These are phyloP conservation scores for Malurus leucopterus DNA, from an alignment of 2,797 vertebrate genomes.

Conservation along the genomic window DNA sequence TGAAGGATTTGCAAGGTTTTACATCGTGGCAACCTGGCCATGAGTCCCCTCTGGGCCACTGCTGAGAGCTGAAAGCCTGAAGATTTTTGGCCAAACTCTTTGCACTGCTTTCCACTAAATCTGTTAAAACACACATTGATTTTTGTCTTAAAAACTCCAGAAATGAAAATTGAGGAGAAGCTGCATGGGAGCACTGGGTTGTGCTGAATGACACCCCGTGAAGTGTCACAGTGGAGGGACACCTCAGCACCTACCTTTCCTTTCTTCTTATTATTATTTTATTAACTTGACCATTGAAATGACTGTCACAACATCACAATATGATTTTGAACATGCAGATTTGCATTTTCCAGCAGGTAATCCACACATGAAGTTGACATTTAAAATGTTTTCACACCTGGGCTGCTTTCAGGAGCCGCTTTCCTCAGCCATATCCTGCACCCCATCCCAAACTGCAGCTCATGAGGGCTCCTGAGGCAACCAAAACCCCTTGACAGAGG, in stretches of 20 bases:
- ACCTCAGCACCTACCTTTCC: neutral
- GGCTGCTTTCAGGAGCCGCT: neutral
- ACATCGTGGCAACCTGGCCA: rapidly evolving
- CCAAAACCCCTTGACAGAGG: neutral
- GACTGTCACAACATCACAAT: too few relatives aligned
- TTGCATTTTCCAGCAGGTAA: neutral
- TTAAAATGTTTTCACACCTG: neutral
- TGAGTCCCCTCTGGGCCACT: neutral
- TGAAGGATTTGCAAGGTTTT: neutral
- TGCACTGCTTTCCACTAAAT: neutral
- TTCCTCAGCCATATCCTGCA: neutral
- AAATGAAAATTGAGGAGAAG: neutral
- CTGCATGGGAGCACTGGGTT: rapidly evolving
- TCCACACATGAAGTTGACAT: rapidly evolving
- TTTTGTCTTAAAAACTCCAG: neutral
- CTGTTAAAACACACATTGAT: neutral
- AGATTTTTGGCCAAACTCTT: neutral
- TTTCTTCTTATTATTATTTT: neutral
- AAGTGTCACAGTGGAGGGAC: neutral
- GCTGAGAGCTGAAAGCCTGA: neutral
- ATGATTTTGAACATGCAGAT: neutral
- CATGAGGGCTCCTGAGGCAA: neutral
- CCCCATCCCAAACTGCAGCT: neutral
- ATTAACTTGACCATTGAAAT: neutral
- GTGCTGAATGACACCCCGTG: neutral